Conservation (phyloP, 2,888 invertebrate genomes). For the Drosophila mimica region DNA sequence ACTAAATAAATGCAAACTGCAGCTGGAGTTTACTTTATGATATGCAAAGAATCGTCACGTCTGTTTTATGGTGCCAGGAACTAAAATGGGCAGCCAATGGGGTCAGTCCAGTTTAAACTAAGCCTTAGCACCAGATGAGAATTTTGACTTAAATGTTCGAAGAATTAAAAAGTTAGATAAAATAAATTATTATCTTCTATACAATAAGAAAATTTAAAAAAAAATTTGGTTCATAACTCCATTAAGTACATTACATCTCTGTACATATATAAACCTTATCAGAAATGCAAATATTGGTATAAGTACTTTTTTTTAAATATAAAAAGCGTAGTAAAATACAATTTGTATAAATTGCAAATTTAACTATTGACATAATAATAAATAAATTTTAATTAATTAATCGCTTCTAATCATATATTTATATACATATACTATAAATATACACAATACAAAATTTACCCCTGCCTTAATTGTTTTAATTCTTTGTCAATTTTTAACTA, state of each 20-base stretch:
- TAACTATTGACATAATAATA: background rate
- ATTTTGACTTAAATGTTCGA: background rate
- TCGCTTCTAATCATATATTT: background rate
- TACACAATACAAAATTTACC: fast-evolving
- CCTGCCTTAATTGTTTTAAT: too few species aligned
- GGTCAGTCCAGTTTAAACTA: background rate
- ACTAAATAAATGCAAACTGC: slow-evolving; percentile 39
- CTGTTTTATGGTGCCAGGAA: too few species aligned
- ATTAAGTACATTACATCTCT: too few species aligned
- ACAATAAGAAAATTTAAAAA: too few species aligned
- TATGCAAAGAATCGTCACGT: slow-evolving; percentile 13
- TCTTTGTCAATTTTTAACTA: background rate
- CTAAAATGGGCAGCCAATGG: background rate
- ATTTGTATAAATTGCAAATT: background rate
- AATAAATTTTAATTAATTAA: background rate
- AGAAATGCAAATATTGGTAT: too few species aligned
- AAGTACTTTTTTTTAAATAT: too few species aligned
- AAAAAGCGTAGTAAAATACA: too few species aligned
- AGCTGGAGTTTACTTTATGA: slow-evolving; percentile 34
- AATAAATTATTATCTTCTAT: background rate
- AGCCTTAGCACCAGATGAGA: background rate
- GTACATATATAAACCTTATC: too few species aligned
- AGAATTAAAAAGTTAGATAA: background rate
- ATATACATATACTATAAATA: background rate
- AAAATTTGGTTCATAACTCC: too few species aligned